Conservation (phyloP, 2,797 vertebrate species). For the Myotis planiceps region DNA sequence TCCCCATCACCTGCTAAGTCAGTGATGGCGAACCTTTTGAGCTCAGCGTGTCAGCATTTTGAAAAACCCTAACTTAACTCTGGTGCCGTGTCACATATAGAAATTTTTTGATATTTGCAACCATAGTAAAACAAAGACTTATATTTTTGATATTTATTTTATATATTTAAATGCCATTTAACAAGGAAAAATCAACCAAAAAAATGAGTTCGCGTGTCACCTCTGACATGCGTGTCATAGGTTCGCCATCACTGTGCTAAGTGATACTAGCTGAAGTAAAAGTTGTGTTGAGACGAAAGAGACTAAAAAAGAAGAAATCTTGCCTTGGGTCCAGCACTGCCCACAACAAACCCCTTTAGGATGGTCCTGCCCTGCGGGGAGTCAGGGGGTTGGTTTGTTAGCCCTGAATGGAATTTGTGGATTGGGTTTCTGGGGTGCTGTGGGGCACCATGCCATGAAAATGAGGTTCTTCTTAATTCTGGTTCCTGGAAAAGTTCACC, state of each 20-base stretch:
- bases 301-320: not conserved
- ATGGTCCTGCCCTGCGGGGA: not conserved
- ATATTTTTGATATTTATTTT: too few relatives aligned
- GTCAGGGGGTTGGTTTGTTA: not conserved
- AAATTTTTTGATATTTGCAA: too few relatives aligned
- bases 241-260: not conserved
- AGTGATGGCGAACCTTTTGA: too few relatives aligned
- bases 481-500: not conserved
- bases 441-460: not conserved
- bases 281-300: not conserved
- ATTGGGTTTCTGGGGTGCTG: not conserved
- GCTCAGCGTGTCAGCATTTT: too few relatives aligned
- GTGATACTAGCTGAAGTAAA: not conserved
- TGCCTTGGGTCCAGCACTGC: not conserved
- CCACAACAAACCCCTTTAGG: not conserved
- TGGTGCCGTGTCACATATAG: too few relatives aligned
- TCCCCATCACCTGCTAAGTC: not conserved
- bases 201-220: too few relatives aligned
- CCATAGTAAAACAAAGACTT: too few relatives aligned
- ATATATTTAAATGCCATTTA: too few relatives aligned
- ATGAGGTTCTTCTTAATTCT: not conserved
- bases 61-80: too few relatives aligned
- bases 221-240: too few relatives aligned
- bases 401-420: not conserved
- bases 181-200: too few relatives aligned